Base-by-base conservation (phyloP, 2,113 vertebrate species). In the Pelecanoides urinatrix region DNA sequence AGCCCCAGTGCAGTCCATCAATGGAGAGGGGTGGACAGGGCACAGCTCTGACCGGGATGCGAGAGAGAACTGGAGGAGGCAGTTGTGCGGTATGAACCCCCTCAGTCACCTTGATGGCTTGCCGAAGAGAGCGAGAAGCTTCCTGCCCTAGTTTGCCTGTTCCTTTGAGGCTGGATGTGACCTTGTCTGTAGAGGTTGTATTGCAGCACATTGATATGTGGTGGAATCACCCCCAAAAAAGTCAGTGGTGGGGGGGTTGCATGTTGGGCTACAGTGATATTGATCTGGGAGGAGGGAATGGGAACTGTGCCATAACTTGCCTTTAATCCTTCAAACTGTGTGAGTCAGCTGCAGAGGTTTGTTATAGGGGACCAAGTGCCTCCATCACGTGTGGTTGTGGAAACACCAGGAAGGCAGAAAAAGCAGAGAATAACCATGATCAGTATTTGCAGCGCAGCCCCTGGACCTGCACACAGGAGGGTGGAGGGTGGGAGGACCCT, bases 351-450 rank as follows among this genome's bases (percentile, higher is more conserved):
- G 36, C 59, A 73, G 50, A 65, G 16, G 11, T 23, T 75, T 82
- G 27, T 42, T 42, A 16, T 6, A 67, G 38, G 9, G 15, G 26
- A 86, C 17, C 34, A 52, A 58, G 10, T 40, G 30, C 56, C 38
- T 77, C 55, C 23, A 3, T n/a, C 47, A 7, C 0, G 0, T 29
- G 11, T 22, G 6, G 29, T 8, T 83, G 44, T 56, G 47, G 50
- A 65, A 86, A 56, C 17, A 18, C 11, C 17, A 62, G 14, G 44
- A 80, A 75, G 40, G 16, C 52, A 84, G 68, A 75, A 62, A 75
- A 71, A 56, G 34, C 27, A 22, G 75, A 44, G 1, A 45, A 9
- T 20, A 44, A 53, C 49, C 40, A 44, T 8, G 20, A 74, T 18
- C 7, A 23, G 36, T 19, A 26, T 67, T 63, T 82, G 42, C 21